Evolutionary conservation across 2,797 vertebrate genomes (phyloP), one percentile per base, ranked within the genome.

Genomic region (Eutrigla gurnardus): DNA sequence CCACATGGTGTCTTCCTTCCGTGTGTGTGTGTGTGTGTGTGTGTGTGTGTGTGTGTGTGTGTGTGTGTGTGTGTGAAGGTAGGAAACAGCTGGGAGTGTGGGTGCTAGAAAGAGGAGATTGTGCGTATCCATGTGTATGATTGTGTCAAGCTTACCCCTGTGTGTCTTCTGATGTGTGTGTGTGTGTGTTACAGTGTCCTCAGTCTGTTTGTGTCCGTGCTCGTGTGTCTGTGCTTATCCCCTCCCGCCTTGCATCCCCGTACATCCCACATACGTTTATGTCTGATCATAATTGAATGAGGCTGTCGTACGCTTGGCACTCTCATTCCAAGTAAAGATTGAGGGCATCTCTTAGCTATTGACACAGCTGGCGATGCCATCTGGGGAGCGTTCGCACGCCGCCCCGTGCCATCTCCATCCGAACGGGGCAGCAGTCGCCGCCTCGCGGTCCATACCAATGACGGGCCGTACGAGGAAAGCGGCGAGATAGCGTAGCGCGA

Each of bases 291-390:
- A 70, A 84, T 63, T 68, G 80, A 86, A 79, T 71, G 81, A 75
- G 78, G 82, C 82, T 13, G 69, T 87, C 87, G 25, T 81, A 77
- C 62, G 69, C 78, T 86, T 68, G 64, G 66, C 68, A 25, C 84
- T 86, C 73, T 90, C 80, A 42, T 86, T 88, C 86, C 86, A 80
- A 88, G 89, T 78, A 82, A 91, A 91, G 88, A 89, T 87, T 81
- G 87, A 89, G 94, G 93, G 87, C 88, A 90, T 91, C 79, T 89
- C 89, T 84, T 78, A 66, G 86, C 80, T 88, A 86, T 89, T 90
- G 88, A 88, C 93, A 89, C 93, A 95, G 94, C 93, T 95, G 94
- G 86, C 84, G 78, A 75, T 83, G 82, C 93, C 94, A 95, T 94
- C 93, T 95, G 94, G 92, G 25, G 91, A 88, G 85, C 80, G 88